Evolutionary conservation across 2,113 vertebrate genomes (phyloP).

Genomic region (Motacilla tschutschensis): DNA sequence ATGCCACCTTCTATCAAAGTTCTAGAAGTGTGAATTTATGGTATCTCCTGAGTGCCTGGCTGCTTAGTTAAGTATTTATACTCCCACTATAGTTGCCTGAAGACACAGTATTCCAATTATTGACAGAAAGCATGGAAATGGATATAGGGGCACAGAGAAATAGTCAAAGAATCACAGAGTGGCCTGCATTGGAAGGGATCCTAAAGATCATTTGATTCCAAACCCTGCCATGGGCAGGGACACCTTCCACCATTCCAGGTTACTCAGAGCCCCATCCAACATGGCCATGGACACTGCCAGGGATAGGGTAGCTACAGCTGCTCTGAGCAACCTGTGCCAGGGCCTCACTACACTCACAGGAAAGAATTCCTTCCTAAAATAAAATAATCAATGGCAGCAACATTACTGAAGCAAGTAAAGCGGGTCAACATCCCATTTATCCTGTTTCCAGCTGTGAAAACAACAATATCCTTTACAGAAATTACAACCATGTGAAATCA

Average conservation of each 20-base stretch:
- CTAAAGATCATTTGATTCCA: neutral
- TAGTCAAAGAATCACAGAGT: neutral
- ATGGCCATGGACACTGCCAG: accelerated
- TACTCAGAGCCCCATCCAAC: neutral
- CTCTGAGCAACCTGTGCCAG: neutral
- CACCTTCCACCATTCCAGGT: neutral
- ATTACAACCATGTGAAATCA: neutral
- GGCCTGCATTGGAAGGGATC: neutral
- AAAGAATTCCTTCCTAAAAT: neutral
- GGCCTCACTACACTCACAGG: neutral
- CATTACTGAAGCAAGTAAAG: neutral
- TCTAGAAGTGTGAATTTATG: neutral
- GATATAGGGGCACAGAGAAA: neutral
- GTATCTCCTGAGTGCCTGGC: neutral
- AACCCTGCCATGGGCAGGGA: neutral
- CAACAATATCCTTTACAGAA: neutral
- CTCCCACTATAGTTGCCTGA: accelerated
- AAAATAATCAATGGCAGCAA: neutral
- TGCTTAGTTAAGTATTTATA: neutral
- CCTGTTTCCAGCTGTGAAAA: neutral
- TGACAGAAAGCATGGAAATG: neutral
- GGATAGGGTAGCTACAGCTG: neutral
- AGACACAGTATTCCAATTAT: neutral
- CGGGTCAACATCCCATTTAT: neutral
- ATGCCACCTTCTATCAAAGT: neutral